Evolutionary conservation across 2,888 invertebrate genomes (phyloP), one percentile per base, ranked within the genome.

Genomic region (Galeruca laticollis): DNA sequence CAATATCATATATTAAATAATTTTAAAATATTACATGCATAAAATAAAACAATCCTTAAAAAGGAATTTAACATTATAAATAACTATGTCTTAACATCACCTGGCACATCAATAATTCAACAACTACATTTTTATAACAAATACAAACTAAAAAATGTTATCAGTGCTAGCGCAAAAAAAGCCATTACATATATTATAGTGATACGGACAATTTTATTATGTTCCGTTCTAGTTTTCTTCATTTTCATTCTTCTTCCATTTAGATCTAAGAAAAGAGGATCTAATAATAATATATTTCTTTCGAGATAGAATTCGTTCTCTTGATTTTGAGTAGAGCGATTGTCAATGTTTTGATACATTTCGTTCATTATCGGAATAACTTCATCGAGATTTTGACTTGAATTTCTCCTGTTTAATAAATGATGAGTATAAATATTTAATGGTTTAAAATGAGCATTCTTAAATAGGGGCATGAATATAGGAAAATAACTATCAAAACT

Each of bases 131-230:
- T 33, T 70, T 54, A 71, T 2, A 68, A 43, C 31, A 68, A 87
- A 82, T 89, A 88, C 75, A 88, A 86, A 74, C 88, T 84, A 79
- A 88, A 88, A 84, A 88, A 88, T 47, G 88, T 88, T 68, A 87
- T 84, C 72, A 87, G 85, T 59, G 87, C 86, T 77, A 88, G 81
- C 69, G 87, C 82, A 75, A 89, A 86, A 78, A 89, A 88, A 49
- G 87, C 87, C 65, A 88, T 82, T 37, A 88, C 88, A 79, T 89
- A 87, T 70, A 88, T 87, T 76, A 91, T 87, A 79, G 90, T 85
- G 74, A 88, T 86, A 80, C 86, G 85, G 21, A 87, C 84, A 72
- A 88, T 86, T 78, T 87, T 88, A 47, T 86, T 84, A 72, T 87
- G 86, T 75, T 88, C 87, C 9, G 83, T 81, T 69, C 82, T 79